Evolutionary conservation across 2,797 vertebrate species (phyloP).

Genomic region (Odontamblyopus rebecca): DNA sequence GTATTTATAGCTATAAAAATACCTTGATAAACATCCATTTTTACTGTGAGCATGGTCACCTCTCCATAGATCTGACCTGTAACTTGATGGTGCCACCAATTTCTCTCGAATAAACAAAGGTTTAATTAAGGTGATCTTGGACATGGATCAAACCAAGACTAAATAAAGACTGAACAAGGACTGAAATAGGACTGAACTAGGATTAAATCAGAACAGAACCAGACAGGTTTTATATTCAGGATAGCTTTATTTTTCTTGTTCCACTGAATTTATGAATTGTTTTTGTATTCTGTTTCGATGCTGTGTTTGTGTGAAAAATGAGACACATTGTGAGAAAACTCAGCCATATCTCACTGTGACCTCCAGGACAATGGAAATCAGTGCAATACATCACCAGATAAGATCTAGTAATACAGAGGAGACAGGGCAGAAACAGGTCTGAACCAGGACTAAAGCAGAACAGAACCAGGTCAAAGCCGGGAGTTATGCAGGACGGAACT

Average conservation of each 20-base stretch:
- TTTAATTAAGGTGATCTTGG: no score
- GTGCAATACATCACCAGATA: background rate
- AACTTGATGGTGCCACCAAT: no score
- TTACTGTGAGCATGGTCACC: no score
- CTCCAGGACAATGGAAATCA: constrained; percentile 1
- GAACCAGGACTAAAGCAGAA: background rate
- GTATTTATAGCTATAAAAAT: no score
- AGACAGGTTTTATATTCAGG: background rate
- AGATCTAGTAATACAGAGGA: background rate
- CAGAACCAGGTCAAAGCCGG: background rate
- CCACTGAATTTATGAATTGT: background rate
- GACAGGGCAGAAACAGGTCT: background rate
- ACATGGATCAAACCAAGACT: no score
- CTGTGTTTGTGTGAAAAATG: background rate
- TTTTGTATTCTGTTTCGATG: background rate
- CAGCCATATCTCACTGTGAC: constrained; percentile 3
- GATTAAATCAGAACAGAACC: background rate
- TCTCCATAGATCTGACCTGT: no score
- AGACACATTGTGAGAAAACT: background rate
- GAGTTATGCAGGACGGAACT: background rate
- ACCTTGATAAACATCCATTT: no score
- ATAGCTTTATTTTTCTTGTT: background rate
- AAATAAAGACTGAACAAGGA: no score
- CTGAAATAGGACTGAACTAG: background rate
- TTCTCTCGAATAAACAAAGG: no score